Conservation (phyloP, 2,113 vertebrate genomes). For the Labeo catla region DNA sequence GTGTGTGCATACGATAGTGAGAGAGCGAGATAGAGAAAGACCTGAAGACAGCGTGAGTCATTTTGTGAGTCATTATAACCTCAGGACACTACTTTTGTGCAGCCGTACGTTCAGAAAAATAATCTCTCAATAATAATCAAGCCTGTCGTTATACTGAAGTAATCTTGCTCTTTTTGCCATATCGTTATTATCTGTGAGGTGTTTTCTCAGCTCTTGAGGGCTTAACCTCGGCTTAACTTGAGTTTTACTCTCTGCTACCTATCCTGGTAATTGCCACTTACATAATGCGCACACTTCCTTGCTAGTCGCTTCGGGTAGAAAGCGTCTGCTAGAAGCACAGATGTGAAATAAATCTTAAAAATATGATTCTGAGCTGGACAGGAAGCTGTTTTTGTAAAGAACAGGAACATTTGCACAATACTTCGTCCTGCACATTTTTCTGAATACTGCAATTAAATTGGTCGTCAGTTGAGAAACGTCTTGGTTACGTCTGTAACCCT, state of each 20-base stretch:
- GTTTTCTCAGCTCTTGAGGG: background rate
- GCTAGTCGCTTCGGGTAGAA: background rate
- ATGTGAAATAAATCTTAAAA: background rate
- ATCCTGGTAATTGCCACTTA: slow-evolving; percentile 30
- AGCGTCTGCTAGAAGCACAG: background rate
- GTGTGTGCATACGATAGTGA: too few relatives aligned
- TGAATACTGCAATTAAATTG: background rate
- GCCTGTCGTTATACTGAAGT: slow-evolving; percentile 11
- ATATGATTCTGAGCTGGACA: background rate
- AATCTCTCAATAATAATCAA: slow-evolving; percentile 32
- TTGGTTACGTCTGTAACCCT: background rate
- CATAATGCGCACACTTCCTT: slow-evolving; percentile 4
- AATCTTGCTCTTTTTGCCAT: slow-evolving; percentile 15
- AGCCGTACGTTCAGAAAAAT: background rate
- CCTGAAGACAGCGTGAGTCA: slow-evolving; percentile 26
- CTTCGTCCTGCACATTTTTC: background rate
- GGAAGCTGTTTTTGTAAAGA: background rate
- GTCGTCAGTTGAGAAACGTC: background rate
- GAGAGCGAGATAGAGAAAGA: background rate
- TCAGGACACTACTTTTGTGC: background rate
- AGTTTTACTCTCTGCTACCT: slow-evolving; percentile 18
- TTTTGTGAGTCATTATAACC: slow-evolving; percentile 12
- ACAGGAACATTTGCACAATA: background rate
- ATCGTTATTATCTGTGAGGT: slow-evolving; percentile 19
- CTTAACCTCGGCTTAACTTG: slow-evolving; percentile 1